These are phyloP conservation scores for Limnephilus marmoratus DNA, from an alignment of 2,888 invertebrate genomes.

Conservation along the genomic window DNA sequence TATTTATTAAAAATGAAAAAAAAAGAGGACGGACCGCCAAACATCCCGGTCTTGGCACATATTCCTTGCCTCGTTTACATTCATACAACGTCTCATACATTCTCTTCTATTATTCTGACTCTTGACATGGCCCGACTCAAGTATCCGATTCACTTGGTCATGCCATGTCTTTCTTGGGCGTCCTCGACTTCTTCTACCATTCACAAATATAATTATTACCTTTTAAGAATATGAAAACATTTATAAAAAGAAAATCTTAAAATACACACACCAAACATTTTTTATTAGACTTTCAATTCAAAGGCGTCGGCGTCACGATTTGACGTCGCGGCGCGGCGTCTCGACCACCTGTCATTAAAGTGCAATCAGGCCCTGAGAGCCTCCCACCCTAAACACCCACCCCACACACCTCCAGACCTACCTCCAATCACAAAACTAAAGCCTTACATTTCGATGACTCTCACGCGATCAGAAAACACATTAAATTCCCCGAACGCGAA, in stretches of 20 bases:
- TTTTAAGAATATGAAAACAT: neutral
- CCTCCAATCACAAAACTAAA: conserved; percentile 9
- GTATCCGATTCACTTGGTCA: too few relatives aligned
- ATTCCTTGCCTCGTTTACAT: too few relatives aligned
- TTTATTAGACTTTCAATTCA: neutral
- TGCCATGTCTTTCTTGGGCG: too few relatives aligned
- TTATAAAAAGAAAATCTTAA: neutral
- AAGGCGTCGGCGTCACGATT: conserved; percentile 40
- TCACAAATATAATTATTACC: too few relatives aligned
- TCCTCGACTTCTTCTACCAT: too few relatives aligned
- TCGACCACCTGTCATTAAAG: conserved; percentile 60
- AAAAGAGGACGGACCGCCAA: too few relatives aligned
- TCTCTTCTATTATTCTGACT: too few relatives aligned
- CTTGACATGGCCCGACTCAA: too few relatives aligned
- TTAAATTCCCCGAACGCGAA: conserved; percentile 24
- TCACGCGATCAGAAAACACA: conserved; percentile 23
- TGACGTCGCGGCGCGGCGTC: conserved; percentile 55
- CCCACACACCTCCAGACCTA: conserved; percentile 8
- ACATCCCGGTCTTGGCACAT: too few relatives aligned
- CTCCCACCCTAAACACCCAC: conserved; percentile 12
- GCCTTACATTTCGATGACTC: conserved; percentile 28
- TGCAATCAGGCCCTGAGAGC: conserved; percentile 54
- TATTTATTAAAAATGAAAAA: too few relatives aligned
- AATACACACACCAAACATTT: neutral
- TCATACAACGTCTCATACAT: too few relatives aligned